Evolutionary conservation across 2,888 invertebrate species (phyloP), one percentile per base, ranked within the genome.

Genomic region (Rhingia rostrata): DNA sequence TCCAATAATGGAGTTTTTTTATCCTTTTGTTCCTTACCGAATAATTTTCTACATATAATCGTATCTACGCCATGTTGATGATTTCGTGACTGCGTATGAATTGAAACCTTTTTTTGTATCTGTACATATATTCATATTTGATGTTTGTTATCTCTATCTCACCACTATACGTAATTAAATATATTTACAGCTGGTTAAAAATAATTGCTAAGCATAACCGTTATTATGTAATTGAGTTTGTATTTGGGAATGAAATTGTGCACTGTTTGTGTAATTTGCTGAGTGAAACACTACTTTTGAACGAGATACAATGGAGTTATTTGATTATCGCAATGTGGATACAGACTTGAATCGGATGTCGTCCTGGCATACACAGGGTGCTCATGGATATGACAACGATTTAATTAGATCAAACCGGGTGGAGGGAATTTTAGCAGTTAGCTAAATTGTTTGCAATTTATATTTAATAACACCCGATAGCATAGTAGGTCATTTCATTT

Each of bases 21-120:
- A 35, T 12, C 37, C 10, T 37, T 64, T 39, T 30, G 1, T 51
- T 39, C 49, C 6, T 49, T 39, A 49, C 22, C 37, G 39, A 51
- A 49, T 41, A 67, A 66, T 7, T 47, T 9, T 22, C 30, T 37
- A 32, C 14, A 53, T 7, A 56, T 30, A 70, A 43, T 63, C 56
- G 61, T 66, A n/a, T 43, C n/a, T 30, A 30, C 43, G 63, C 61
- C 54, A 74, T 73, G 64, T 79, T 84, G 83, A 79, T 84, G 79
- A 84, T 84, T 84, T 84, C 83, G 83, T 84, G 83, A 83, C 67
- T 72, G 75, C 51, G 60, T 53, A 53, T 78, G 63, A 63, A 51
- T 64, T 37, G 30, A 41, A 41, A n/a, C 73, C 45, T 79, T 69
- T 45, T 63, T 64, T 35, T 49, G 51, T 70, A 22, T 22, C 53